Base-by-base conservation (phyloP, 1,140 invertebrate genomes). In the Colletes gigas region DNA sequence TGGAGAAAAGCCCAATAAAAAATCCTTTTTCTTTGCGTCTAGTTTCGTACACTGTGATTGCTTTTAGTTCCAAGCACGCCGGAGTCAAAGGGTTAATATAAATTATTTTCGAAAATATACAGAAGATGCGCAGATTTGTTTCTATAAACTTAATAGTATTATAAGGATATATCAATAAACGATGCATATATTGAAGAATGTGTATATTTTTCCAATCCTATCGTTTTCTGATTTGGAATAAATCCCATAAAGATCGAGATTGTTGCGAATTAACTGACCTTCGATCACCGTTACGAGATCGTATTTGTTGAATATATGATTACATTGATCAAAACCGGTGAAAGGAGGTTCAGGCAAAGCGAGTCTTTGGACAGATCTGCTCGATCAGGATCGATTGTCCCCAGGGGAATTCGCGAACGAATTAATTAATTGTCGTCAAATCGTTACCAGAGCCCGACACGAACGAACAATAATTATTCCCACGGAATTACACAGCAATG, bases 61-160 rank as follows among this genome's bases (percentile, higher is more conserved):
- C 8, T 12, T 50, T 50, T 50, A 50, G 10, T 50, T 12, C 12
- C 50, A 12, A 50, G 10, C 50, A 10, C 10, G 10, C 8, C 3
- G 50, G 10, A 12, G 10, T 50, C 50, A 12, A 12, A 50, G 50
- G 50, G 50, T 50, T 50, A 41, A 63, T 82, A 55, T 47, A 66
- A 85, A 54, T 85, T 85, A 85, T 85, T 85, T 85, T 85, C 50
- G 55, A 74, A n/a, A n/a, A 67, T 74, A 62, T 74, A 70, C 71
- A 77, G n/a, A 67, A 21, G 8, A 65, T 50, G 60, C 17, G 54
- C 50, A 41, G 21, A 21, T 39, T 41, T n/a, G 70, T 81, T 83
- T 71, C 72, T 70, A 63, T 39, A 59, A 50, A 81, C 76, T 44
- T 72, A 75, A 67, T 52, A 71, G 54, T 76, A 71, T 44, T 50